These are phyloP conservation scores for Ceratina australensis DNA, from an alignment of 1,140 invertebrate genomes.

Conservation along the genomic window DNA sequence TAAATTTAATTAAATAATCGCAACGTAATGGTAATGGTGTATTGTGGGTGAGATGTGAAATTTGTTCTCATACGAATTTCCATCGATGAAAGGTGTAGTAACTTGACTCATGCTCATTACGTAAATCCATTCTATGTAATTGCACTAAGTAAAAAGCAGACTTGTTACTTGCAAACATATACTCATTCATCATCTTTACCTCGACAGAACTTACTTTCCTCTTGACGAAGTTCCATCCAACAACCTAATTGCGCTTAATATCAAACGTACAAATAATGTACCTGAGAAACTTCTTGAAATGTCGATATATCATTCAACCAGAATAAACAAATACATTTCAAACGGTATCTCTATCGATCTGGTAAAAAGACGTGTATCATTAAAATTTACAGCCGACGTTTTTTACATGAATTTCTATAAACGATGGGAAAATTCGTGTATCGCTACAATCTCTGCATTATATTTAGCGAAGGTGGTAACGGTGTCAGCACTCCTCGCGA, in stretches of 20 bases:
- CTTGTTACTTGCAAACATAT: not conserved
- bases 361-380: too few relatives aligned
- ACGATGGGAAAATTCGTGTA: too few relatives aligned
- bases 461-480: not conserved
- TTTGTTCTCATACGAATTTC: not conserved
- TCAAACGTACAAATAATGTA: not conserved
- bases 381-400: too few relatives aligned
- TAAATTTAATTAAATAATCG: too few relatives aligned
- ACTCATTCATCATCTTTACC: slow-evolving; percentile 1
- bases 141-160: slow-evolving; percentile 4
- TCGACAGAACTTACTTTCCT: not conserved
- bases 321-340: too few relatives aligned
- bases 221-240: not conserved
- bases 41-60: too few relatives aligned
- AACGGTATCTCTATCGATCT: too few relatives aligned
- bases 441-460: too few relatives aligned
- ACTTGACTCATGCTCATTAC: not conserved
- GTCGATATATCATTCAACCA: too few relatives aligned
- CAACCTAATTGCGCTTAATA: slow-evolving; percentile 5
- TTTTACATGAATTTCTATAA: too few relatives aligned
- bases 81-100: slow-evolving; percentile 1
- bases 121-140: slow-evolving; percentile 12
- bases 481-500: slow-evolving; percentile 21
- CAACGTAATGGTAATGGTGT: too few relatives aligned
- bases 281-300: not conserved